Evolutionary conservation across 2,113 vertebrate species (phyloP).

Genomic region (Rhipidura dahli): DNA sequence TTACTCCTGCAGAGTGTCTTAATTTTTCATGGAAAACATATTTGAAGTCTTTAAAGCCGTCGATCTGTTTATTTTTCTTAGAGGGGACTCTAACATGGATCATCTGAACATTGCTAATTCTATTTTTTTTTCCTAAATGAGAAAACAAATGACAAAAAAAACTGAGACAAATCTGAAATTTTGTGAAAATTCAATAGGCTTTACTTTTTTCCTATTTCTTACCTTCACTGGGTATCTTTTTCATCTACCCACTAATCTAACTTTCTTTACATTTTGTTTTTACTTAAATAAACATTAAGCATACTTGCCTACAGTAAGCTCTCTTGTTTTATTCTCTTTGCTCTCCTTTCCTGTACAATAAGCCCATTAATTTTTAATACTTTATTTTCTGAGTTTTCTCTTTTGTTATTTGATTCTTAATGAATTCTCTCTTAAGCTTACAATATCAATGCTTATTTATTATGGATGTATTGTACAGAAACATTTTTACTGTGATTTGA

Average conservation of each 20-base stretch:
- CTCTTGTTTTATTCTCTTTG: slow-evolving; percentile 68
- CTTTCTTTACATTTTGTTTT: slow-evolving; percentile 64
- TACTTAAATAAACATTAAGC: slow-evolving; percentile 68
- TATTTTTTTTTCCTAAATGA: neutral
- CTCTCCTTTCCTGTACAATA: slow-evolving; percentile 55
- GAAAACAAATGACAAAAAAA: neutral
- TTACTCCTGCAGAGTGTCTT: neutral
- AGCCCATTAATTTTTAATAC: slow-evolving; percentile 68
- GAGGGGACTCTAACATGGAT: neutral
- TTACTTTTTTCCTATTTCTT: slow-evolving; percentile 23
- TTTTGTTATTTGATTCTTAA: slow-evolving; percentile 64
- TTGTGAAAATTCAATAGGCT: slow-evolving; percentile 29
- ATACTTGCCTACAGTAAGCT: slow-evolving; percentile 49
- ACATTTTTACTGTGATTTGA: slow-evolving; percentile 54
- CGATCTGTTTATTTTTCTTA: neutral
- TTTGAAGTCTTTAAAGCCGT: neutral
- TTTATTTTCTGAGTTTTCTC: slow-evolving; percentile 63
- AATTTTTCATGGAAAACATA: slow-evolving; percentile 24
- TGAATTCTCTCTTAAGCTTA: slow-evolving; percentile 68
- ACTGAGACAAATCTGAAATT: slow-evolving; percentile 23
- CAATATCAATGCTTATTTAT: slow-evolving; percentile 62
- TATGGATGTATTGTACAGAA: slow-evolving; percentile 58
- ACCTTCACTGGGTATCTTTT: slow-evolving; percentile 17
- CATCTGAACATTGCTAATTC: slow-evolving; percentile 33
- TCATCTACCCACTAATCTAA: slow-evolving; percentile 46